Base-by-base conservation (phyloP, 2,113 vertebrate species). In the Bubalus kerabau region DNA sequence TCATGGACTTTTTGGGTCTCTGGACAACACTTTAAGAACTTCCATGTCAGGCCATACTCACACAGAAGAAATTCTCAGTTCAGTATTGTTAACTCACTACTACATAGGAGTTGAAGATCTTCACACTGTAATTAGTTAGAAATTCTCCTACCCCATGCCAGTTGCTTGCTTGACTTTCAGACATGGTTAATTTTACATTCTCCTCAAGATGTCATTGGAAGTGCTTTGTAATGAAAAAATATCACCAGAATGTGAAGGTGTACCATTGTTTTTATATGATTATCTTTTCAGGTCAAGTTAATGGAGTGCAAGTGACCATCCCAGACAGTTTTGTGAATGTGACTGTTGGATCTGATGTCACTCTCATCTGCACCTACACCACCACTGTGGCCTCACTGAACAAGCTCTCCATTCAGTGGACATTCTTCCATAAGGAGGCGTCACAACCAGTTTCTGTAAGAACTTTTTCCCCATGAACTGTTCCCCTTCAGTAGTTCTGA, bases 351-450 rank as follows among this genome's bases (percentile, higher is more conserved):
- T 95, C 95, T 62, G 32, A 97, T 91, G 92, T 83, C 93, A 98
- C 98, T 83, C 98, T 98, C 10, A 0, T 98, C 96, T 98, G 98
- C 30, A 84, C 60, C 36, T 98, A 98, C 40, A 96, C 97, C 59
- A 97, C 92, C 52, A 97, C 95, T 54, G 94, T 80, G 50, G 0
- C 92, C 5, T 96, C 98, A 19, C 36, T 9, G 78, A 83, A 97
- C 19, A 78, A 89, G 40, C 97, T 98, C 60, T 78, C 92, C 71
- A 97, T 98, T 90, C 98, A 98, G 82, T 98, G 98, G 98, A 97
- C 98, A 82, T 95, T 98, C 76, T 82, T 85, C 46, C 94, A 96
- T 74, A 87, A 97, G 76, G 82, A 98, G 9, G 71, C 97, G 4
- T 54, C 87, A 67, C 23, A 85, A 1, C 95, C 92, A 74, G 23